Conservation (phyloP, 2,797 vertebrate species). For the Enteromius anoplus region DNA sequence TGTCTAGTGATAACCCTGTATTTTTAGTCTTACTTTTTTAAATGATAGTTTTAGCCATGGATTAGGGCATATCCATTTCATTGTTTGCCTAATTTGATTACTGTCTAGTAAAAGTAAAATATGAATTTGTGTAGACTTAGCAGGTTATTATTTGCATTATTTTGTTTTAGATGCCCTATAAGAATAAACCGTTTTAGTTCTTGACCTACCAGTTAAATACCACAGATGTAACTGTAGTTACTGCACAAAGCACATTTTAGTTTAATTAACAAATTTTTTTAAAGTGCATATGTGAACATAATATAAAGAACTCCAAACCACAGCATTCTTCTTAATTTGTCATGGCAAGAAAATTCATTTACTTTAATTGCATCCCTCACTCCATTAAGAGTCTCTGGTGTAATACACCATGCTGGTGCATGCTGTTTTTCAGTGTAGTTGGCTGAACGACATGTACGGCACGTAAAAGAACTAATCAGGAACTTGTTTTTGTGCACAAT, state of each 20-base stretch:
- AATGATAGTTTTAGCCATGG: not conserved
- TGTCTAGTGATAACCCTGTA: not conserved
- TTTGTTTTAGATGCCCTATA: not conserved
- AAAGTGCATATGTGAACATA: not conserved
- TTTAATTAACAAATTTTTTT: not conserved
- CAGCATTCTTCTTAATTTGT: not conserved
- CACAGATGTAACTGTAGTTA: not conserved
- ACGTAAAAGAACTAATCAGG: slow-evolving; percentile 45
- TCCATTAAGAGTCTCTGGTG: slow-evolving; percentile 21
- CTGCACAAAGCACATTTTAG: not conserved
- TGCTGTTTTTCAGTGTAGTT: slow-evolving; percentile 17
- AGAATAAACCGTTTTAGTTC: not conserved
- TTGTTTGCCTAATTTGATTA: not conserved
- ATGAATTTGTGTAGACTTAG: not conserved
- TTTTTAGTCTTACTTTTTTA: not conserved
- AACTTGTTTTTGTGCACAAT: slow-evolving; percentile 53
- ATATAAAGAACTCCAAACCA: not conserved
- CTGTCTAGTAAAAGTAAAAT: not conserved
- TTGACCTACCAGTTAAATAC: not conserved
- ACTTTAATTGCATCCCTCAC: slow-evolving; percentile 8
- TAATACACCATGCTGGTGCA: not conserved
- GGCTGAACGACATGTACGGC: slow-evolving; percentile 30
- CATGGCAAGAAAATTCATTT: not conserved
- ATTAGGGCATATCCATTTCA: not conserved
- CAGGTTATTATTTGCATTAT: not conserved